Evolutionary conservation across 2,888 invertebrate species (phyloP).

Genomic region (Cylindroiulus punctatus): DNA sequence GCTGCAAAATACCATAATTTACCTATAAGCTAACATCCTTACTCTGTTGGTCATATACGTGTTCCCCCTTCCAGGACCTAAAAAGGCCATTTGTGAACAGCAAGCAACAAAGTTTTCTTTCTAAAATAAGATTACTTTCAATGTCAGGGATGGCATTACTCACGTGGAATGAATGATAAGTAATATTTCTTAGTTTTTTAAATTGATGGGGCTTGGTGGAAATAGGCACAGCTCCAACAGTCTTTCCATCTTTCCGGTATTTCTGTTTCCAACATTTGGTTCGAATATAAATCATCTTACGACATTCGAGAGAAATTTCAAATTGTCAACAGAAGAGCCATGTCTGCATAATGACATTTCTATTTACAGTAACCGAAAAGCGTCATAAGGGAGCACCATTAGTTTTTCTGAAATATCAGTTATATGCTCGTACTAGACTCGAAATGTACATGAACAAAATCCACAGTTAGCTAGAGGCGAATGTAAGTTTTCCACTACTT

Average conservation of each 20-base stretch:
- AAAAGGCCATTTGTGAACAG: neutral
- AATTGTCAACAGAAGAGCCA: conserved; percentile 12
- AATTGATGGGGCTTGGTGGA: neutral
- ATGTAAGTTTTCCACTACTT: no score
- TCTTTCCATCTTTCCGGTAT: neutral
- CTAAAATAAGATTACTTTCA: conserved; percentile 23
- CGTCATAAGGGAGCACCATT: no score
- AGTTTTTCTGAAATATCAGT: no score
- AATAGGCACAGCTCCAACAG: neutral
- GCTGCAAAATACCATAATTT: no score
- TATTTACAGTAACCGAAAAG: neutral
- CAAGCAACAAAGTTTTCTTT: neutral
- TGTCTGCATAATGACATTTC: neutral
- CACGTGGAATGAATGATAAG: neutral
- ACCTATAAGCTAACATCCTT: neutral
- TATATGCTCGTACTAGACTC: no score
- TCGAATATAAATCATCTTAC: neutral
- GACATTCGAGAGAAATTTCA: neutral
- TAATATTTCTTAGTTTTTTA: conserved; percentile 26
- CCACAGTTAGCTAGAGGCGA: no score
- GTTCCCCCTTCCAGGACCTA: neutral
- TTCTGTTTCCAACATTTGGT: neutral
- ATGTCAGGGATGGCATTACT: conserved; percentile 3
- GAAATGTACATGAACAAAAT: no score
- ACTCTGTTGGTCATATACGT: neutral